Conservation (phyloP, 2,113 vertebrate species). For the Periophthalmodon schlosseri region DNA sequence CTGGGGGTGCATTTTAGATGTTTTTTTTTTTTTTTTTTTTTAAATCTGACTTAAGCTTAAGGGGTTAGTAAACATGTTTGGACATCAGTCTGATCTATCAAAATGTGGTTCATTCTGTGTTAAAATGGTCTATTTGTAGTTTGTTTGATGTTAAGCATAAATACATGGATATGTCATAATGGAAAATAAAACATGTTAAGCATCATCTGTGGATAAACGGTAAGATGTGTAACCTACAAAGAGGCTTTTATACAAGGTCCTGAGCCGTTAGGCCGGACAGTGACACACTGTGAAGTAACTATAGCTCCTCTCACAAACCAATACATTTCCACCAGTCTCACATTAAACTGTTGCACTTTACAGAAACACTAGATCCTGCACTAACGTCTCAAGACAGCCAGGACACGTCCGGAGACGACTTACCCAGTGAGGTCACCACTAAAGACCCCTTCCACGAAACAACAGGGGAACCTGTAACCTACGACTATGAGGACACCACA, state of each 20-base stretch:
- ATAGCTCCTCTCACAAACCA: constrained; percentile 23
- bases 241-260: constrained; percentile 51
- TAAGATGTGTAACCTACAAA: constrained; percentile 65
- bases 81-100: background rate
- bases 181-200: constrained; percentile 20
- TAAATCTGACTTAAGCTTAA: no score
- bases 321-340: background rate
- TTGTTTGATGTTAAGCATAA: background rate
- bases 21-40: no score
- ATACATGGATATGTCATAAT: background rate
- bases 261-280: constrained; percentile 35
- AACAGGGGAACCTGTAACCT: constrained; percentile 70
- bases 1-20: no score
- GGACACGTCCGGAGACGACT: constrained; percentile 85
- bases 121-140: background rate
- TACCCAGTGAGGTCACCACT: constrained; percentile 77
- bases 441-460: constrained; percentile 61
- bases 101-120: background rate
- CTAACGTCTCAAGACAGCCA: constrained; percentile 84
- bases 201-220: constrained; percentile 39
- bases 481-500: constrained; percentile 81
- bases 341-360: background rate
- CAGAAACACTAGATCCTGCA: constrained; percentile 67
- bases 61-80: background rate
- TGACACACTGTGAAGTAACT: constrained; percentile 42